Base-by-base conservation (phyloP, 2,888 invertebrate species). In the Drosophila pseudotakahashii region DNA sequence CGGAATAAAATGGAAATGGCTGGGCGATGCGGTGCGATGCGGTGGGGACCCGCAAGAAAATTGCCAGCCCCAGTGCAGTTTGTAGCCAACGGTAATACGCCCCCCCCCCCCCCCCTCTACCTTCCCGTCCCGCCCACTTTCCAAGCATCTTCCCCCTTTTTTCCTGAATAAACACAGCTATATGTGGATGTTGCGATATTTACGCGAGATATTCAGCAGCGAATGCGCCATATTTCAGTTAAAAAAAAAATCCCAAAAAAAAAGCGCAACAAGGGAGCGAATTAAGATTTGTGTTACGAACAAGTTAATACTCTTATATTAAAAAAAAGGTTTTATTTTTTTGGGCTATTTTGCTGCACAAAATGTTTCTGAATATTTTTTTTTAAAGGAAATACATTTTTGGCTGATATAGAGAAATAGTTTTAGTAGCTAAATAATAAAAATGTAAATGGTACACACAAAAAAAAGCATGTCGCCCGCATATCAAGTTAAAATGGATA, bases 161-260 rank as follows among this genome's bases (percentile, higher is more conserved):
- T 51, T 16, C 42, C 39, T 37, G 11, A 37, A 19, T 36, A 34
- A 26, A 6, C 19, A 44, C 41, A 34, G 30, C 13, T 34, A 37
- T 37, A 51, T 45, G 36, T 52, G 47, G 32, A 32, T 71, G 75
- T 77, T 57, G 79, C 72, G 78, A 81, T 81, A 81, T 82, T 80
- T 82, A 71, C 75, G 80, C 75, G 70, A 76, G 77, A 75, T 85
- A 83, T 78, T 78, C 83, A 68, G 68, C 68, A 61, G 59, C 68
- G 67, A 79, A 71, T 74, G 68, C 79, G 67, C 73, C 72, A 85
- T 82, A 82, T 79, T 82, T 85, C 73, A 85, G 72, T 73, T 63
- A 54, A 51, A 73, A 86, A 73, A 66, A 75, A 16, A 4, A 9
- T 7, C 10, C 19, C 6, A 13, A 50, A 53, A 41, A 64, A 62